Base-by-base conservation (phyloP, 1,140 invertebrate genomes). In the Phocides pigmalion region DNA sequence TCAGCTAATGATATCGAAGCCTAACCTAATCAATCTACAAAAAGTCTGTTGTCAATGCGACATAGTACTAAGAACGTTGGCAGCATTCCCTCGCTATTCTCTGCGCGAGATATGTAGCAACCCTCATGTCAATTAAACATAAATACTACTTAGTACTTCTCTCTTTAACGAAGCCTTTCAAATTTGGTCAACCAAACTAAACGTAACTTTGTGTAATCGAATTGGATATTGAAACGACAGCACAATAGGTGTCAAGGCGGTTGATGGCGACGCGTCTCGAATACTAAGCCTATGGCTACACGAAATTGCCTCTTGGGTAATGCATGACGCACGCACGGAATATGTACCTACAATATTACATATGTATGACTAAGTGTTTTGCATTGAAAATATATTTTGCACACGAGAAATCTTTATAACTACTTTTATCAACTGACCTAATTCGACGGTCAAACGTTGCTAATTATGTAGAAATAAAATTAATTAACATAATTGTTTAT, bases 241-340 rank as follows among this genome's bases (percentile, higher is more conserved):
- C 5, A 64, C 61, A 70, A 78, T 73, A 76, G 41, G 72, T 84
- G 82, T 85, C 82, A 85, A 85, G 82, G 82, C 70, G 47, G 80
- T 63, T 16, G 47, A 64, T 70, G 51, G 22, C 20, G 12, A 74
- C 72, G 50, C 32, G 54, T 59, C 51, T 67, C 59, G 77, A 79
- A 84, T 84, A 79, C 66, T 71, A 82, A 82, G 68, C 64, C 59
- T 68, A 54, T 78, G 66, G 73, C 62, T 19, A 58, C 54, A 68
- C 68, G 65, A 82, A 80, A 83, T 76, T 65, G 66, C 72, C 76
- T 76, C 68, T 76, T 81, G 70, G 63, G 71, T 75, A 81, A 82
- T 70, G 62, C 63, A 39, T 81, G 73, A 84, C 68, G 54, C 72
- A 75, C 59, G 20, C 47, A 39, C 58, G 37, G 62, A 72, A 72